Conservation (phyloP, 2,888 invertebrate species). For the Leptopilina drosophilae region DNA sequence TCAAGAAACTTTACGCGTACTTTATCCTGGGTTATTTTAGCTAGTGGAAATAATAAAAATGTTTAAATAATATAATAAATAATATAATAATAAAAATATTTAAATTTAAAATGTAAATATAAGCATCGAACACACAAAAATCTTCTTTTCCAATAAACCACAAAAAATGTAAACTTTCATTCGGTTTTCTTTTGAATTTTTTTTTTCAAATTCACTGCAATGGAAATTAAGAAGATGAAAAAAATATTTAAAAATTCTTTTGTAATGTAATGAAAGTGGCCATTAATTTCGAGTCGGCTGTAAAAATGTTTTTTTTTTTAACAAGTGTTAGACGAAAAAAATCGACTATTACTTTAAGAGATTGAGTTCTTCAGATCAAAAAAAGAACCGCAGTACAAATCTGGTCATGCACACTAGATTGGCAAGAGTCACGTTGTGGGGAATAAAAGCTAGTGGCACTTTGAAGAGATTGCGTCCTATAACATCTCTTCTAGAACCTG, state of each 20-base stretch:
- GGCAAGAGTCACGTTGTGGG: constrained; percentile 49
- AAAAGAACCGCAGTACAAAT: constrained; percentile 35
- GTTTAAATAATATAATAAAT: too few relatives aligned
- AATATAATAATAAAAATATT: too few relatives aligned
- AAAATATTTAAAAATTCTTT: not conserved
- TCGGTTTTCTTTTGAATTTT: too few relatives aligned
- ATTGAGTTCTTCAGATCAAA: constrained; percentile 26
- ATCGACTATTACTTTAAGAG: constrained; percentile 18
- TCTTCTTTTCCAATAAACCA: too few relatives aligned
- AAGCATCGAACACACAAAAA: too few relatives aligned
- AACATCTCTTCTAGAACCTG: constrained; percentile 37
- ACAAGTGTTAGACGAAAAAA: not conserved
- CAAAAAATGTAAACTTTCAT: too few relatives aligned
- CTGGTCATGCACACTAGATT: constrained; percentile 35
- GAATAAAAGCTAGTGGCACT: constrained; percentile 53
- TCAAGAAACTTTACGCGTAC: too few relatives aligned
- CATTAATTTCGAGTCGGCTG: not conserved
- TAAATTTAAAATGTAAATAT: too few relatives aligned
- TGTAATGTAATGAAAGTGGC: not conserved
- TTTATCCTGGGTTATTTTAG: too few relatives aligned
- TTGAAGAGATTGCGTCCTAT: constrained; percentile 47
- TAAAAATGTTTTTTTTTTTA: not conserved
- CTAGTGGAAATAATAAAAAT: too few relatives aligned
- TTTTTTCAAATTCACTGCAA: too few relatives aligned
- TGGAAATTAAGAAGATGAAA: not conserved